Conservation (phyloP, 2,888 invertebrate species). For the Eristalinus aeneus region DNA sequence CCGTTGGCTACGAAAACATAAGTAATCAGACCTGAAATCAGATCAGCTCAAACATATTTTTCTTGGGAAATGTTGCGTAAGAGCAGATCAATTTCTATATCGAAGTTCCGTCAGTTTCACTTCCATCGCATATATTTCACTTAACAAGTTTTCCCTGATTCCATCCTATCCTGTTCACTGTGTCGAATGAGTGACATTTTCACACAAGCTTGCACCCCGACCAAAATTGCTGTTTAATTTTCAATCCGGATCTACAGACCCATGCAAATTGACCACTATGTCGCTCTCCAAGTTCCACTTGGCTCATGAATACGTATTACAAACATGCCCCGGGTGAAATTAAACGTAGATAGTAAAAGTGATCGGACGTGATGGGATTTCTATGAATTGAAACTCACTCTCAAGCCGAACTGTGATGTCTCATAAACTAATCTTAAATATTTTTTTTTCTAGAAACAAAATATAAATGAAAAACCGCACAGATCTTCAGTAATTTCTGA, state of each 20-base stretch:
- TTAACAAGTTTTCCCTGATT: too few species aligned
- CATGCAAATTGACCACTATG: not conserved
- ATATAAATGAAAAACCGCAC: not conserved
- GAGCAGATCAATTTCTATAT: too few species aligned
- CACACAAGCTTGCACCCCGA: not conserved
- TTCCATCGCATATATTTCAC: too few species aligned
- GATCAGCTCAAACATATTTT: too few species aligned
- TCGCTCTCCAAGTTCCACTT: not conserved
- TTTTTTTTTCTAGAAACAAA: constrained; percentile 1
- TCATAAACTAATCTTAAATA: not conserved
- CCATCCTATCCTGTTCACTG: not conserved
- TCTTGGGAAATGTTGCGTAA: too few species aligned
- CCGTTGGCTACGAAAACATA: too few species aligned
- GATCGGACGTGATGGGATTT: not conserved
- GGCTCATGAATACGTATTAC: not conserved
- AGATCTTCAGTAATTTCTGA: constrained; percentile 20
- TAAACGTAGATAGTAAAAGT: not conserved
- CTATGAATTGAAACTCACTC: not conserved
- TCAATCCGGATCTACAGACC: not conserved
- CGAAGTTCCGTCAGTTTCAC: too few species aligned
- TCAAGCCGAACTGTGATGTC: not conserved
- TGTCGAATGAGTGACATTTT: not conserved
- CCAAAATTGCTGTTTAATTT: not conserved
- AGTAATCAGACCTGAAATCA: too few species aligned
- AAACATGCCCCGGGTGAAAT: not conserved